These are phyloP conservation scores for Tetramorium alpestre DNA, from an alignment of 1,140 invertebrate genomes.

Conservation along the genomic window DNA sequence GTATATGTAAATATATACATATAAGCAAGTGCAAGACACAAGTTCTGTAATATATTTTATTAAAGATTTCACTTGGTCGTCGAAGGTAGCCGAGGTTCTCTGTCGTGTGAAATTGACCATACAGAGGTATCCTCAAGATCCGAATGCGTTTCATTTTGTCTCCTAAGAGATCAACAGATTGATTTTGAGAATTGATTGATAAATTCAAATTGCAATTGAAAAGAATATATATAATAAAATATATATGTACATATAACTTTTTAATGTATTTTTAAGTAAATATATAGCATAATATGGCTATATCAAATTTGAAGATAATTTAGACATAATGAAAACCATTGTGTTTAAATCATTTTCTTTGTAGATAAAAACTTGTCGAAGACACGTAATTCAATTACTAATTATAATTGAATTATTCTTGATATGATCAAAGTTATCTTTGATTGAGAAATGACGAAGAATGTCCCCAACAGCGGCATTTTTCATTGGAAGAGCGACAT, in stretches of 20 bases:
- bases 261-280: constrained; percentile 5
- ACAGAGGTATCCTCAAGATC: not conserved
- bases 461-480: not conserved
- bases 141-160: not conserved
- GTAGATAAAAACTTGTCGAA: not conserved
- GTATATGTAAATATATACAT: constrained; percentile 25
- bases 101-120: not conserved
- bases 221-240: too few species aligned
- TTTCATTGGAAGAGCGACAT: not conserved
- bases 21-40: not conserved
- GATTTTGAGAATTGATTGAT: not conserved
- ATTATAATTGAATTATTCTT: not conserved
- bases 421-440: not conserved
- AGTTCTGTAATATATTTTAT: constrained; percentile 68
- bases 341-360: constrained; percentile 1
- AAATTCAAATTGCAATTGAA: not conserved
- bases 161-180: not conserved
- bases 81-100: not conserved
- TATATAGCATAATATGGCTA: not conserved
- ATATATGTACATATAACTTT: not conserved
- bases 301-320: not conserved
- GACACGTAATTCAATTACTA: not conserved
- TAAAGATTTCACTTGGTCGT: constrained; percentile 31
- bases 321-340: not conserved
- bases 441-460: not conserved